Evolutionary conservation across 2,888 invertebrate genomes (phyloP), one percentile per base, ranked within the genome.

Genomic region (Cheilosia urbana): DNA sequence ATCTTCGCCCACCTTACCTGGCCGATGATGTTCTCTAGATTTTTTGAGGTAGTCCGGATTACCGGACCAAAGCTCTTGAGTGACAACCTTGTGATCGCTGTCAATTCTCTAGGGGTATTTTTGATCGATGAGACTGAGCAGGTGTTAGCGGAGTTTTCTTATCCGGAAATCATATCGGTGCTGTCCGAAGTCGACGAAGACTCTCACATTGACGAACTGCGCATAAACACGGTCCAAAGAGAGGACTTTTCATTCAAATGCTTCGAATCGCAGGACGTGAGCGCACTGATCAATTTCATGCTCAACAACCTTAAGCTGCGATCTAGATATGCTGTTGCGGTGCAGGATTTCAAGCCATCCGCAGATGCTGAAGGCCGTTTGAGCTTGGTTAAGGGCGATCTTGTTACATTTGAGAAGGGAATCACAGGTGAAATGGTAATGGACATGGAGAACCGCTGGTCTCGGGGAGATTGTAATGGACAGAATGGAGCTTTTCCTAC

Each of bases 71-170:
- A 94, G 34, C 93, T 96, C 7, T 93, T 93, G 7, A 94, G 94
- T 88, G 94, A 95, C 88, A 95, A 97, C 88, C 94, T 98, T 21
- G 97, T 99, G 69, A 95, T 99, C 77, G 98, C 98, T 3, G 95
- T 99, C 4, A 99, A 99, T 92, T 98, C 98, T 95, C 97, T 96
- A 0, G 98, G 98, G 2, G 95, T 98, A 68, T 98, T 96, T 90
- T 96, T 98, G 72, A 96, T 98, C 0, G 98, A 98, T 92, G 97
- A 98, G 91, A 95, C 96, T 88, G 98, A 98, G 91, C 96, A 97
- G 91, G 96, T 98, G 87, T 93, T 98, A 55, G 93, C 98, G 47
- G 98, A 98, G 93, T 93, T 96, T 88, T 95, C 96, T 7, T 99
- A 96, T 92, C 95, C 97, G 5, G 98, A 98, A 93, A 95, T 98